Percentiles rank a stretch among this genome's conserved stretches.
Conservation (phyloP, 2,113 vertebrate genomes). For the Pavo muticus region DNA sequence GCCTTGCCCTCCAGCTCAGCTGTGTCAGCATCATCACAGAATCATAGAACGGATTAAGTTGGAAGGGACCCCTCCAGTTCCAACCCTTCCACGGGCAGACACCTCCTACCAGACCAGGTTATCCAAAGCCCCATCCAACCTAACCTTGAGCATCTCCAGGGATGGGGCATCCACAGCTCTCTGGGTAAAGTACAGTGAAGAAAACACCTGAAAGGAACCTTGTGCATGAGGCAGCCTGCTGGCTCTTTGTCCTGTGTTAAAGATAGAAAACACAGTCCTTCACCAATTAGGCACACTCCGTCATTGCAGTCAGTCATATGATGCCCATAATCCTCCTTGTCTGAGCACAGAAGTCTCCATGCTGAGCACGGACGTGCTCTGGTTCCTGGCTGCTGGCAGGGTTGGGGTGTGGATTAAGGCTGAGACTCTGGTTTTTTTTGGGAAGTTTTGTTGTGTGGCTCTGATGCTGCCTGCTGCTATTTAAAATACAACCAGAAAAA, state of each 20-base stretch:
- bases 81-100: neutral
- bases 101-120: neutral
- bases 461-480: neutral
- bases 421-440: neutral
- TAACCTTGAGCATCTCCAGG: neutral
- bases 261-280: neutral
- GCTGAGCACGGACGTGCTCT: fast-evolving
- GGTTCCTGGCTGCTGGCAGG: neutral
- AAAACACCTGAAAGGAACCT: conserved; percentile 21
- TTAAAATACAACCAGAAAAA: neutral
- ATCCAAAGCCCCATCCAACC: neutral
- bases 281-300: neutral
- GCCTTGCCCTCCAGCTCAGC: neutral
- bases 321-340: neutral
- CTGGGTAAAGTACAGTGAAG: neutral
- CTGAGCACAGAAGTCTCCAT: neutral
- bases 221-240: neutral
- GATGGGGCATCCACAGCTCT: neutral
- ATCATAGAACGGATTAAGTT: neutral
- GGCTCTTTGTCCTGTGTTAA: neutral
- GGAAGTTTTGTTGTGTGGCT: neutral
- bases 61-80: neutral
- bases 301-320: conserved; percentile 17
- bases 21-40: neutral
- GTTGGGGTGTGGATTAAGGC: neutral